phyloP scores from a whole-genome alignment of 2,888 invertebrate species.

The Tetranychus piercei region DNA sequence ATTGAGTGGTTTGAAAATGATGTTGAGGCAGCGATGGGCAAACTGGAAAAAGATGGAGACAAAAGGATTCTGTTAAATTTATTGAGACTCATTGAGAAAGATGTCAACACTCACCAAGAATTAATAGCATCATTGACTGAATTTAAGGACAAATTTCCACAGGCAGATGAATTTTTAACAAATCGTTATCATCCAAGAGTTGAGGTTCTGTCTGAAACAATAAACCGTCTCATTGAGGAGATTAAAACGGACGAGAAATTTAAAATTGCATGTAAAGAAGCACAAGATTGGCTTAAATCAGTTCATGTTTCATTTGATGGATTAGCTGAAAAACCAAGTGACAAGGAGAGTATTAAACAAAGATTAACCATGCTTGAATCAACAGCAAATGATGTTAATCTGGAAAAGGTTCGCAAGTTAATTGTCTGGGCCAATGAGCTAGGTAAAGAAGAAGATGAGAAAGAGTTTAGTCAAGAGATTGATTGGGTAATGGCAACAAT shows the following conservation, averaged over 20 bases:
- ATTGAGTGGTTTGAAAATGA: slow-evolving; percentile 68
- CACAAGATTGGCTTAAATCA: slow-evolving; percentile 19
- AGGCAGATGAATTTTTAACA: not conserved
- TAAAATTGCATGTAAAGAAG: slow-evolving; percentile 19
- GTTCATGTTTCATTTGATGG: slow-evolving; percentile 21
- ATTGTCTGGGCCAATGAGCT: not conserved
- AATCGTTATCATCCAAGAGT: not conserved
- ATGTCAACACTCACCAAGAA: slow-evolving; percentile 59
- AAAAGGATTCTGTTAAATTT: slow-evolving; percentile 75
- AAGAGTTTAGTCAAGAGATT: not conserved
- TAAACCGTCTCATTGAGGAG: not conserved
- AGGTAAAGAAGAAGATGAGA: not conserved
- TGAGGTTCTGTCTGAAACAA: not conserved
- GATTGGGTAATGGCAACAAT: not conserved
- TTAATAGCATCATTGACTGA: slow-evolving; percentile 31
- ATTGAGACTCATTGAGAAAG: slow-evolving; percentile 59
- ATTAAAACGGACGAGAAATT: slow-evolving; percentile 21
- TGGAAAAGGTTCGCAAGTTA: not conserved
- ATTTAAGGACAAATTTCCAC: not conserved
- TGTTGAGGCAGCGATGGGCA: slow-evolving; percentile 57
- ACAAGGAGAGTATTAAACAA: not conserved
- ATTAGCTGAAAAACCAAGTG: not conserved
- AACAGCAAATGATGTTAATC: not conserved
- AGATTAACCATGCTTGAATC: not conserved
- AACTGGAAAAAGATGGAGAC: slow-evolving; percentile 52